Percentiles rank a stretch among this genome's conserved stretches.
Conservation (phyloP, 2,888 invertebrate genomes). For the Epinotia bilunana region DNA sequence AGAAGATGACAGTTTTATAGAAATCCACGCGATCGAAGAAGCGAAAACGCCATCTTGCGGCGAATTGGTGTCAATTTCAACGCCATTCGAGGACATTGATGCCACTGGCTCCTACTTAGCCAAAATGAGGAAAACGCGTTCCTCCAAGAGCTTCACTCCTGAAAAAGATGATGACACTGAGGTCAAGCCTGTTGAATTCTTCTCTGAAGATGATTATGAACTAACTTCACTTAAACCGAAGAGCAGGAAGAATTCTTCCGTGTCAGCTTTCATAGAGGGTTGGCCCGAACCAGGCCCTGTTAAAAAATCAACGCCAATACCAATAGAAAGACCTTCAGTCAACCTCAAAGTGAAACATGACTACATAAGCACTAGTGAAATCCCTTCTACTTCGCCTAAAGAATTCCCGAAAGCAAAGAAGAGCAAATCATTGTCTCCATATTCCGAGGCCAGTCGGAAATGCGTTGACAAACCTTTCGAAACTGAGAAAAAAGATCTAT, state of each 20-base stretch:
- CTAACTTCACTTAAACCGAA: conserved; percentile 25
- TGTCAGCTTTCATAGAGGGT: conserved; percentile 48
- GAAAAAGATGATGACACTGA: conserved; percentile 60
- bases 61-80: conserved; percentile 76
- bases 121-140: conserved; percentile 67
- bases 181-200: conserved; percentile 52
- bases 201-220: conserved; percentile 38
- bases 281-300: conserved; percentile 51
- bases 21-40: conserved; percentile 79
- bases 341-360: conserved; percentile 43
- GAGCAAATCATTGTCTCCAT: conserved; percentile 69
- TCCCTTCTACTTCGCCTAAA: conserved; percentile 51
- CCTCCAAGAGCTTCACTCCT: conserved; percentile 64
- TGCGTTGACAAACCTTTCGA: conserved; percentile 59
- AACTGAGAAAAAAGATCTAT: conserved; percentile 71
- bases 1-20: conserved; percentile 76
- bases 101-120: conserved; percentile 58
- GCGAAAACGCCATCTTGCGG: conserved; percentile 67
- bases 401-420: conserved; percentile 65
- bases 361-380: conserved; percentile 50
- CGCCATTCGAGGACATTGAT: conserved; percentile 69
- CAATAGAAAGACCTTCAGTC: conserved; percentile 28
- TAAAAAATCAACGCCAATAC: conserved; percentile 41
- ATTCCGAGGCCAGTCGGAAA: conserved; percentile 61
- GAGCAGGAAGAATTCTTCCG: conserved; percentile 37